Conservation (phyloP, 2,888 invertebrate genomes). For the Clunio marinus region DNA sequence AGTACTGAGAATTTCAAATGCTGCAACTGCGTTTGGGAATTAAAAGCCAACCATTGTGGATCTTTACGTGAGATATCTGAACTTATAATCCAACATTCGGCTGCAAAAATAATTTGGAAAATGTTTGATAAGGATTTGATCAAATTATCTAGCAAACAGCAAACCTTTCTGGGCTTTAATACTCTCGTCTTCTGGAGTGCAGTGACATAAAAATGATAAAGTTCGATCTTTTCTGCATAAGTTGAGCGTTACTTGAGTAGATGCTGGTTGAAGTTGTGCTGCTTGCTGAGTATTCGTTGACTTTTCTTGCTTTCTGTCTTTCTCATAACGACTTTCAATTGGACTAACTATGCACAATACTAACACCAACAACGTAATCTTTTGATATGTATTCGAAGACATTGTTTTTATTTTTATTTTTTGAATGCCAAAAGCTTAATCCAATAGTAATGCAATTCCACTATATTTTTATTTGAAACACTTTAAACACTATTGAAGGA, state of each 20-base stretch:
- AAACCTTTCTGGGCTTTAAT: slow-evolving; percentile 30
- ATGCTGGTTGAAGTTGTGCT: not conserved
- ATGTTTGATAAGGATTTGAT: not conserved
- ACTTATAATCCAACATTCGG: slow-evolving; percentile 74
- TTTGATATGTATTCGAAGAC: slow-evolving; percentile 32
- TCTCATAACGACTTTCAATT: slow-evolving; percentile 39
- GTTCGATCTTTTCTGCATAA: slow-evolving; percentile 50
- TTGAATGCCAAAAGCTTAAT: too few relatives aligned
- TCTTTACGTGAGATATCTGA: slow-evolving; percentile 64
- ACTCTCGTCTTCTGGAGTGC: slow-evolving; percentile 45
- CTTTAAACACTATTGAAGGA: too few relatives aligned
- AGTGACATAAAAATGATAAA: slow-evolving; percentile 51
- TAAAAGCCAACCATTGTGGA: slow-evolving; percentile 69
- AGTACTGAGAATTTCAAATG: slow-evolving; percentile 69
- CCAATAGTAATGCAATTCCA: too few relatives aligned
- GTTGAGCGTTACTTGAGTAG: slow-evolving; percentile 42
- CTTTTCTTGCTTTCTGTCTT: slow-evolving; percentile 18
- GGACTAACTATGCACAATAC: slow-evolving; percentile 39
- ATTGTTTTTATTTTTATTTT: too few relatives aligned
- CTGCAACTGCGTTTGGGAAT: slow-evolving; percentile 65
- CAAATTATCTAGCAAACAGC: not conserved
- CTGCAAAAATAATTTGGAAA: slow-evolving; percentile 44
- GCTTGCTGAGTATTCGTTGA: slow-evolving; percentile 11
- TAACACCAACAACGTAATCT: slow-evolving; percentile 36
- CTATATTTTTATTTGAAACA: too few relatives aligned